Base-by-base conservation (phyloP, 1,140 invertebrate species). In the Danaus plexippus region DNA sequence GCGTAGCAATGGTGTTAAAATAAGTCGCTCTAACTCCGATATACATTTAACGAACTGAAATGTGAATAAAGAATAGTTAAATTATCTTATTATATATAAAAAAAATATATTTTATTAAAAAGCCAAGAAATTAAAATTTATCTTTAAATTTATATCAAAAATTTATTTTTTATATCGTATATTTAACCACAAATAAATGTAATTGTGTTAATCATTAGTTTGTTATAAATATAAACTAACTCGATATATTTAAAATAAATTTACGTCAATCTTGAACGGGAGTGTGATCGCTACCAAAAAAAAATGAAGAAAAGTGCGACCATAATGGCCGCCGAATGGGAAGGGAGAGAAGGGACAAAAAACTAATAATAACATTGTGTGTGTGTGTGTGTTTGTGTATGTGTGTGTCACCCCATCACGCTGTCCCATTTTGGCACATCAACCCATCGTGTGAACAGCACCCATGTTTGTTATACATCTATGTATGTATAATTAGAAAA, bases 331-430 rank as follows among this genome's bases (percentile, higher is more conserved):
- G 74, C 74, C 61, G 67, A 58, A 48, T 56, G 54, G 67, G 65
- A 66, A 65, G 69, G 73, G 69, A 69, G 71, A 76, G 77, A 72
- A 77, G 79, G 79, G 73, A 76, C 73, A 80, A 83, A 84, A 85
- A 85, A 86, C 83, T 86, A 86, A 86, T 85, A 86, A 86, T 86
- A 86, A 82, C 83, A 75, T 70, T 60, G 75, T 77, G 22, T 32
- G 22, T 32, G 22, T 32, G 22, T 32, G 22, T 32, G 18, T 6
- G 18, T 22, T 2, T 22, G 18, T 22, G 18, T 22, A 3, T 32
- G 22, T 32, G 22, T 32, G 75, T 80, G 78, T 81, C 79, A 83
- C 80, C 77, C 80, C 75, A 83, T 81, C 76, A 80, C 68, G 57
- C 67, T 69, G 63, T 76, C 66, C 73, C 71, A 73, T 65, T 63